Percentiles rank a stretch among this genome's conserved stretches.
phyloP scores from a whole-genome alignment of 2,797 vertebrate genomes.

The Picus viridis region DNA sequence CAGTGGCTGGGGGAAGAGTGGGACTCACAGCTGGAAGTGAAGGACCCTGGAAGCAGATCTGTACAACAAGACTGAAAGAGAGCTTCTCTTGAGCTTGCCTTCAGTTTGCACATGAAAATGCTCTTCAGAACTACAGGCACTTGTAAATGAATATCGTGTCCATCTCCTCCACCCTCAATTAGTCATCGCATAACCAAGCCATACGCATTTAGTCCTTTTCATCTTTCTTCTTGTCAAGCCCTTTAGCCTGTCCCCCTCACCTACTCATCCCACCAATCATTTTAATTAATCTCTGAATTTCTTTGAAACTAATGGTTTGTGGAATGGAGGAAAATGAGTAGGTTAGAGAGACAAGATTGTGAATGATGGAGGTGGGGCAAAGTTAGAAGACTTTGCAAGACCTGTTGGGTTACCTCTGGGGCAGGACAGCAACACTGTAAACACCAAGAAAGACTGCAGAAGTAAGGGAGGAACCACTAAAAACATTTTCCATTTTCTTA shows the following conservation, averaged over 20 bases:
- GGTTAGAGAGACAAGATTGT: constrained; percentile 65
- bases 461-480: constrained; percentile 37
- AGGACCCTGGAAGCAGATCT: neutral
- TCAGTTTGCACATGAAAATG: constrained; percentile 24
- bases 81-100: neutral
- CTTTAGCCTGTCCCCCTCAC: constrained; percentile 67
- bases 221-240: constrained; percentile 71
- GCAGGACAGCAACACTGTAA: constrained; percentile 41
- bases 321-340: constrained; percentile 71
- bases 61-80: neutral
- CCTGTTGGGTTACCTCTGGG: constrained; percentile 55
- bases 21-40: neutral
- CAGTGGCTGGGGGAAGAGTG: neutral
- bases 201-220: constrained; percentile 56
- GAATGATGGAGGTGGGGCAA: constrained; percentile 62
- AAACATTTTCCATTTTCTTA: constrained; percentile 25
- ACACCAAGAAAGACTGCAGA: constrained; percentile 22
- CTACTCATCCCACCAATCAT: constrained; percentile 69
- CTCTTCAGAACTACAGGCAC: constrained; percentile 37
- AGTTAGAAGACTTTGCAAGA: constrained; percentile 61
- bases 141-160: constrained; percentile 68
- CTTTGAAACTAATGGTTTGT: constrained; percentile 72
- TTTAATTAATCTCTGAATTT: constrained; percentile 73
- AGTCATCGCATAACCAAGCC: constrained; percentile 68
- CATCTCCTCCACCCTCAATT: constrained; percentile 73